phyloP scores from a whole-genome alignment of 2,113 vertebrate species.

The Pygoscelis adeliae region DNA sequence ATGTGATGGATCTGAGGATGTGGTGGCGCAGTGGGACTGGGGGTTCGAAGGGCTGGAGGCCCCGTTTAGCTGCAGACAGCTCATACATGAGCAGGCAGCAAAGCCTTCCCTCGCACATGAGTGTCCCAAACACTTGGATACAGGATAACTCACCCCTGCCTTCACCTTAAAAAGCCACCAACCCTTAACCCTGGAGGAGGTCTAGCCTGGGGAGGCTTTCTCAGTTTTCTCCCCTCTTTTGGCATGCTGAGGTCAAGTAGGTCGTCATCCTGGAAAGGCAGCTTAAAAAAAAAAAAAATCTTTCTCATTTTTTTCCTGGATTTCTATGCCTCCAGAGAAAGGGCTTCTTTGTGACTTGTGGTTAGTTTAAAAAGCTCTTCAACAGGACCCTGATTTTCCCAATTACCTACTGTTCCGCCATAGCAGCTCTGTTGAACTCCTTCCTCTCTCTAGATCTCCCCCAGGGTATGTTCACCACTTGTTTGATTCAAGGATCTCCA shows the following conservation, averaged over 20 bases:
- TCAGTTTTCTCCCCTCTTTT: neutral
- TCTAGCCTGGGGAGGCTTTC: neutral
- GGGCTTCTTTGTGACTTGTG: neutral
- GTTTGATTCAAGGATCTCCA: neutral
- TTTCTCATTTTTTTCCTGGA: neutral
- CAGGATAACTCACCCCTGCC: neutral
- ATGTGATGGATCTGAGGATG: neutral
- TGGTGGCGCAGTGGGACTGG: neutral
- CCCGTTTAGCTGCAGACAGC: neutral
- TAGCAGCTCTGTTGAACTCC: neutral
- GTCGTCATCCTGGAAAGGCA: neutral
- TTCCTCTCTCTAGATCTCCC: neutral
- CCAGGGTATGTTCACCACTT: neutral
- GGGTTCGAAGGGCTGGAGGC: neutral
- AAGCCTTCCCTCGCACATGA: neutral
- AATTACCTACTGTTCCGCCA: accelerated
- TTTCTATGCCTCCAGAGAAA: neutral
- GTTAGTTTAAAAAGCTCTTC: neutral
- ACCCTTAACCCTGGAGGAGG: neutral
- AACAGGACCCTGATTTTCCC: neutral
- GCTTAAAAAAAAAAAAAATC: neutral
- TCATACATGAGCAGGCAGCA: neutral
- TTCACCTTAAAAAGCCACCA: neutral
- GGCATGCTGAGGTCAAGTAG: neutral
- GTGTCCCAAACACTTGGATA: too few species aligned